Evolutionary conservation across 92 coral and sea anemone genomes (phyloP), one percentile per base, ranked within the genome.

Genomic region (Parazoanthus darwini): DNA sequence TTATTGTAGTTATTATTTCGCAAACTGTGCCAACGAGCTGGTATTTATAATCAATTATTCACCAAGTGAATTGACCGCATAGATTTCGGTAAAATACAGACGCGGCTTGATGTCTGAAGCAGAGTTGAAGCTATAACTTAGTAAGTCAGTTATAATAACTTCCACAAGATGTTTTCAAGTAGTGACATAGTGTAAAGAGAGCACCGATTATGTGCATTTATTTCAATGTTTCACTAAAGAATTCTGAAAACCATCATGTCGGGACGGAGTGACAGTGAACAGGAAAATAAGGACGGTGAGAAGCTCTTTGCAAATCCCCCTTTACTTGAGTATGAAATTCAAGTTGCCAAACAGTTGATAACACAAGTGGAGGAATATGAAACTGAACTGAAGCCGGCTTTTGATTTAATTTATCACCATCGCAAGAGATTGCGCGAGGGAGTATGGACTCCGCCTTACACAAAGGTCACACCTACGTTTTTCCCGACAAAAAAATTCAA

Each of bases 381-480:
- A 80, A 66, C 36, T 33, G 88, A 90, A 29, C 58, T 90, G 48
- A 79, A 73, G 56, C 93, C 89, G 33, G 93, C 94, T 5, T 81
- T 85, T 2, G 93, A 90, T 48, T 88, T 89, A 66, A 92, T 94
- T 6, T 79, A 81, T 39, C 48, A 84, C n/a, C 90, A 91, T 46
- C 85, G 89, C 18, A 94, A 91, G 29, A 95, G 82, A 74, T 54
- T 90, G 37, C 87, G 89, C 22, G 90, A 86, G 13, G 85, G 88
- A 38, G 67, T 48, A 68, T 73, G 89, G 54, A 85, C 72, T 65
- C 68, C 78, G 8, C 50, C 79, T 9, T 74, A 80, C 25, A 29
- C 79, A 9, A 37, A 70, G 11, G 51, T 14, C 10, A 10, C 78
- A 5, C 87, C 78, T 51, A 29, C 87, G 23, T 84, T 84, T 51